Evolutionary conservation across 2,113 vertebrate genomes (phyloP).

Genomic region (Pedionomus torquatus): DNA sequence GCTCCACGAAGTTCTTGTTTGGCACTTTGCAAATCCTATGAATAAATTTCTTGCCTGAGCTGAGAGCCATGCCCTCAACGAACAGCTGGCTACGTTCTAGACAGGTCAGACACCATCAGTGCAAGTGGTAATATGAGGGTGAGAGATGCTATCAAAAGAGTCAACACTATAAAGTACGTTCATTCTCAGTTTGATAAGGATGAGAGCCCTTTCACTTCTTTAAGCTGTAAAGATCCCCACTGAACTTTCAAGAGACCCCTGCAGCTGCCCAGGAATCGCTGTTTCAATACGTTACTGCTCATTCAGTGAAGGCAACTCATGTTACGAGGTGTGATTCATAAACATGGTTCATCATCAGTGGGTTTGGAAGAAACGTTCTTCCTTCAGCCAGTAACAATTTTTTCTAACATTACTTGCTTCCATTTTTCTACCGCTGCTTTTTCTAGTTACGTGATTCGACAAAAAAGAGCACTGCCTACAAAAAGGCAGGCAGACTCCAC

Average conservation of each 20-base stretch:
- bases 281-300: not conserved
- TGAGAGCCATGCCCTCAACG: not conserved
- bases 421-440: not conserved
- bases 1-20: not conserved
- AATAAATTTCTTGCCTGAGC: not conserved
- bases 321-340: not conserved
- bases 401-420: not conserved
- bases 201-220: not conserved
- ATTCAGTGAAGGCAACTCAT: not conserved
- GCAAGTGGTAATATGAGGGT: not conserved
- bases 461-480: not conserved
- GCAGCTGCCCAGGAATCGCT: not conserved
- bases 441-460: not conserved
- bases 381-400: not conserved
- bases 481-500: not conserved
- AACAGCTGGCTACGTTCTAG: not conserved
- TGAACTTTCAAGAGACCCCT: not conserved
- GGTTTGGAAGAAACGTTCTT: not conserved
- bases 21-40: not conserved
- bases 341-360: not conserved
- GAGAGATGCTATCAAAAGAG: not conserved
- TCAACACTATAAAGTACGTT: not conserved
- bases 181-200: not conserved
- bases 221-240: not conserved
- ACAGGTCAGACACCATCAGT: not conserved